Base-by-base conservation (phyloP, 2,797 vertebrate genomes). In the Tarsius wallacei region DNA sequence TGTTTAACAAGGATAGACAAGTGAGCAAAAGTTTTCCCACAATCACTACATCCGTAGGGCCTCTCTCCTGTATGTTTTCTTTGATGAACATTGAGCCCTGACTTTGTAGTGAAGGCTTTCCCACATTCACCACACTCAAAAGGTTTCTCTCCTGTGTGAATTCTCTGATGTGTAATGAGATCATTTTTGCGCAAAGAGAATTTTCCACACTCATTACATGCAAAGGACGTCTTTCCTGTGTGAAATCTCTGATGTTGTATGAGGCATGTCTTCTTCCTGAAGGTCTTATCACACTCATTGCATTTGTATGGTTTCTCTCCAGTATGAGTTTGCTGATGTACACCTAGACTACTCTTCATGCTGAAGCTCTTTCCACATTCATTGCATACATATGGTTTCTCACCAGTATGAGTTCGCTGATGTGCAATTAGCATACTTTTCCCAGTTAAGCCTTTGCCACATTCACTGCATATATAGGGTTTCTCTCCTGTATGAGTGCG, bases 401-500 rank as follows among this genome's bases (percentile, higher is more conserved):
- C 95, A 14, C 91, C 81, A 57, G 82, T 96, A 57, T 94, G 91
- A 74, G 70, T 96, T 83, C 59, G 33, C 81, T 78, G 57, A 64
- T 97, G 81, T 36, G 47, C 73, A 49, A 47, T 66, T 12, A 96
- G 85, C 83, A 68, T 77, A 10, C 83, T 93, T 59, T 96, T 84
- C 17, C 64, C 61, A 24, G 78, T 87, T 49, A 97, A 96, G 42
- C 77, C 55, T 93, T 96, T 89, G 10, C 91, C 96, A 57, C 94
- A 90, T 21, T 97, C 64, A 1, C 42, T 71, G 53, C 93, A 98
- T 16, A 95, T 21, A 14, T 92, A 96, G 0, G 91, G 96, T 76
- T 97, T 97, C 82, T 97, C 81, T 53, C 90, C 97, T 0, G 92
- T 97, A 83, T 97, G 95, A 24, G 93, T 96, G 36, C 53, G 28